A percentile compares a stretch with the other conserved stretches of the same genome.
Conservation (phyloP, 2,797 vertebrate genomes). For the Siniperca undulata region DNA sequence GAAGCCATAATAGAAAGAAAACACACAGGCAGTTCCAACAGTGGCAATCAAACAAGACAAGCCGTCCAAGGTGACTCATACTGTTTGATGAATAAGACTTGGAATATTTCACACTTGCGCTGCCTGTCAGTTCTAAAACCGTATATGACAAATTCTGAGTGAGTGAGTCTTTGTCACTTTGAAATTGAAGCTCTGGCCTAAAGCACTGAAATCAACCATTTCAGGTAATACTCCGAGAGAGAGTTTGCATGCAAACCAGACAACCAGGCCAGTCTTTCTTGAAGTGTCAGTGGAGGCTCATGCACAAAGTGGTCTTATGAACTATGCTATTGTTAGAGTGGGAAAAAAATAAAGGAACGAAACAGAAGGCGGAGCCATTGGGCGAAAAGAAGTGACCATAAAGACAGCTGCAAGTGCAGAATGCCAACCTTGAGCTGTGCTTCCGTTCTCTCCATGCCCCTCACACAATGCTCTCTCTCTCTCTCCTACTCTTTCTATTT, state of each 20-base stretch:
- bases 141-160: slow-evolving; percentile 60
- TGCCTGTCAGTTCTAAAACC: slow-evolving; percentile 55
- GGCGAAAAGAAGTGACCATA: slow-evolving; percentile 44
- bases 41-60: slow-evolving; percentile 63
- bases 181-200: slow-evolving; percentile 39
- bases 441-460: slow-evolving; percentile 34
- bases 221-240: slow-evolving; percentile 17
- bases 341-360: slow-evolving; percentile 13
- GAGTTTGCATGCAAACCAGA: slow-evolving; percentile 37
- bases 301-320: slow-evolving; percentile 41
- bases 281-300: slow-evolving; percentile 21
- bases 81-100: slow-evolving; percentile 68
- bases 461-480: slow-evolving; percentile 34
- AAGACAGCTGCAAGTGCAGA: slow-evolving; percentile 52
- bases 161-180: slow-evolving; percentile 51
- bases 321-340: slow-evolving; percentile 36
- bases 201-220: slow-evolving; percentile 41
- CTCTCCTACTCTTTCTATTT: slow-evolving; percentile 26
- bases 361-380: slow-evolving; percentile 42
- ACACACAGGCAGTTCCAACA: slow-evolving; percentile 55
- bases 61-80: slow-evolving; percentile 69
- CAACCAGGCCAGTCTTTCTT: slow-evolving; percentile 16
- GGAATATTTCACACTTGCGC: slow-evolving; percentile 62
- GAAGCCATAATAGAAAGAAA: slow-evolving; percentile 39
- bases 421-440: slow-evolving; percentile 68